Evolutionary conservation across 2,888 invertebrate species (phyloP).

Genomic region (Amiota mariae): DNA sequence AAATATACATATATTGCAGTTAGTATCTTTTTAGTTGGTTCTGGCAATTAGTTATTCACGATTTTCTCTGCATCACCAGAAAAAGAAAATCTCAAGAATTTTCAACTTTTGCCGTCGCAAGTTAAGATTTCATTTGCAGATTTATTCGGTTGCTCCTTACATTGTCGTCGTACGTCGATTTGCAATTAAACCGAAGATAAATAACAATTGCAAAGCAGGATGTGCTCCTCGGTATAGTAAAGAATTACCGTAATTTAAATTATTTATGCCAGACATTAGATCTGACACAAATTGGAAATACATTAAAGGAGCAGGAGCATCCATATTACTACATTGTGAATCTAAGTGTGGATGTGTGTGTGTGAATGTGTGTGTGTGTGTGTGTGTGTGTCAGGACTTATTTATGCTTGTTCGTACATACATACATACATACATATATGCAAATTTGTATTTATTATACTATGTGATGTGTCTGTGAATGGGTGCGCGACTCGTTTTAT

Average conservation of each 20-base stretch:
- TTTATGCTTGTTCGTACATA: background rate
- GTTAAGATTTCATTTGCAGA: slow-evolving; percentile 1
- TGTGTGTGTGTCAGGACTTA: background rate
- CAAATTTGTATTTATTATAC: background rate
- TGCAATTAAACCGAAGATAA: slow-evolving; percentile 50
- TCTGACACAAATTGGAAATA: slow-evolving; percentile 21
- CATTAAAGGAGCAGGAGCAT: background rate
- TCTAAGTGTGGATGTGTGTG: background rate
- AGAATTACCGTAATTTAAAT: slow-evolving; percentile 34
- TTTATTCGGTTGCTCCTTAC: too few species aligned
- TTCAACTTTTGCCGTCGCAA: slow-evolving; percentile 28
- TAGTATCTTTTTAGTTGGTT: slow-evolving; percentile 31
- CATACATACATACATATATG: too few species aligned
- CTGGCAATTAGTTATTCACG: slow-evolving; percentile 70
- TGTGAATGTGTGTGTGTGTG: background rate
- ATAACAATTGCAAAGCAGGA: slow-evolving; percentile 37
- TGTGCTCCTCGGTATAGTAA: background rate
- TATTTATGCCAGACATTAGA: slow-evolving; percentile 27
- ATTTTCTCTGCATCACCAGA: slow-evolving; percentile 51
- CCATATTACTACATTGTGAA: background rate
- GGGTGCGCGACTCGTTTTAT: slow-evolving; percentile 13
- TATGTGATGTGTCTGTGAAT: background rate
- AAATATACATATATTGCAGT: background rate
- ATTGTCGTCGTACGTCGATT: slow-evolving; percentile 14
- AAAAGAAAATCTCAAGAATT: slow-evolving; percentile 34